Evolutionary conservation across 2,797 vertebrate genomes (phyloP).

Genomic region (Emys orbicularis): DNA sequence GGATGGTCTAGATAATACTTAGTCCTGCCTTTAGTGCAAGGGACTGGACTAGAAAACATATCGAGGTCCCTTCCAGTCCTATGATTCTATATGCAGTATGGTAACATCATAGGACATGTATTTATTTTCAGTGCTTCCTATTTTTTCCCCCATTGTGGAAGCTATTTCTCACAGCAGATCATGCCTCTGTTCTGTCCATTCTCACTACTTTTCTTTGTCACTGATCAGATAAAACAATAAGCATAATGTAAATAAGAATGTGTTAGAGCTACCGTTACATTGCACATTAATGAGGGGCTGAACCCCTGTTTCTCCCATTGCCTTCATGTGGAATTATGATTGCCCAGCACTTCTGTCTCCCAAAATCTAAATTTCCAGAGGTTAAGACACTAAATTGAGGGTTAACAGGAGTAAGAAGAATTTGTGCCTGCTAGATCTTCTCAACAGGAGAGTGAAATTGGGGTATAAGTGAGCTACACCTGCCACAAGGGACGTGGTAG

Average conservation of each 20-base stretch:
- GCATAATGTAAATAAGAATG: constrained; percentile 12
- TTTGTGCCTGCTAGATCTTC: neutral
- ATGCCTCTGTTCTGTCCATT: neutral
- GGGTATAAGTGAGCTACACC: neutral
- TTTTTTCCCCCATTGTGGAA: neutral
- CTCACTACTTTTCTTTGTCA: constrained; percentile 41
- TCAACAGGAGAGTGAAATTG: neutral
- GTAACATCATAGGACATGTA: neutral
- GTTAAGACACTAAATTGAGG: neutral
- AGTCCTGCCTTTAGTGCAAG: no score
- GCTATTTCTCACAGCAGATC: neutral
- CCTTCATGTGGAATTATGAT: neutral
- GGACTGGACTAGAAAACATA: no score
- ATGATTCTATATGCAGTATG: neutral
- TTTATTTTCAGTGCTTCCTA: neutral
- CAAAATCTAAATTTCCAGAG: neutral
- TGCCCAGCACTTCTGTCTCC: neutral
- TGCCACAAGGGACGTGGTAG: accelerated
- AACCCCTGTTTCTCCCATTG: neutral
- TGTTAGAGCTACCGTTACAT: neutral
- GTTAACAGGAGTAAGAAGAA: neutral
- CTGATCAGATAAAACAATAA: constrained; percentile 18
- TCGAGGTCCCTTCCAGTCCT: no score
- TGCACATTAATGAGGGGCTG: neutral
- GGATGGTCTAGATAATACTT: no score